These are phyloP conservation scores for Drosophila limbata DNA, from an alignment of 2,888 invertebrate genomes.

Conservation along the genomic window DNA sequence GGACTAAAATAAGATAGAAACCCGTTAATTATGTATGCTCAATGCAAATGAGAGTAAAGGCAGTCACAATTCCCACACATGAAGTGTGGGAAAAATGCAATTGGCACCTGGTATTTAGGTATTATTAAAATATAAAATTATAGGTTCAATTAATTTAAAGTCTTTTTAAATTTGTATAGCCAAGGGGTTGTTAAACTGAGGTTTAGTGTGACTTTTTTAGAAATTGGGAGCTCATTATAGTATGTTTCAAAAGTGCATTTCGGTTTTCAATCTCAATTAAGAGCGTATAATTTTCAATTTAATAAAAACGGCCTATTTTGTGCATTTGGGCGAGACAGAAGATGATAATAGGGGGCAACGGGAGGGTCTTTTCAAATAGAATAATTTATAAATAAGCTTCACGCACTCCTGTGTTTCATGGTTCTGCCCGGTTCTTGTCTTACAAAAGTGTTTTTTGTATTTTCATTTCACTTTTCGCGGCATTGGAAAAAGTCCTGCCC, in stretches of 20 bases:
- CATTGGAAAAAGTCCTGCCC: conserved; percentile 1
- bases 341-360: not conserved
- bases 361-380: not conserved
- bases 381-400: conserved; percentile 12
- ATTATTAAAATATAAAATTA: not conserved
- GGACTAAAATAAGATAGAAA: not conserved
- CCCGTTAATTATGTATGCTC: conserved; percentile 50
- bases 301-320: conserved; percentile 1
- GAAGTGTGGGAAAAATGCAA: too few species aligned
- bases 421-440: not conserved
- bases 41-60: conserved; percentile 46
- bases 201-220: too few species aligned
- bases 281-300: not conserved
- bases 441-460: not conserved
- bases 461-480: not conserved
- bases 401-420: conserved; percentile 2
- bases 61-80: conserved; percentile 20
- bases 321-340: not conserved
- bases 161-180: too few species aligned
- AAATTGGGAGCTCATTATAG: too few species aligned
- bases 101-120: too few species aligned
- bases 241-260: too few species aligned
- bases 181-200: too few species aligned
- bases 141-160: too few species aligned
- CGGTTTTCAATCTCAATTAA: not conserved